Percentiles rank a stretch among this genome's conserved stretches.
These are phyloP conservation scores for Notamacropus eugenii DNA, from an alignment of 2,797 vertebrate species.

Conservation along the genomic window DNA sequence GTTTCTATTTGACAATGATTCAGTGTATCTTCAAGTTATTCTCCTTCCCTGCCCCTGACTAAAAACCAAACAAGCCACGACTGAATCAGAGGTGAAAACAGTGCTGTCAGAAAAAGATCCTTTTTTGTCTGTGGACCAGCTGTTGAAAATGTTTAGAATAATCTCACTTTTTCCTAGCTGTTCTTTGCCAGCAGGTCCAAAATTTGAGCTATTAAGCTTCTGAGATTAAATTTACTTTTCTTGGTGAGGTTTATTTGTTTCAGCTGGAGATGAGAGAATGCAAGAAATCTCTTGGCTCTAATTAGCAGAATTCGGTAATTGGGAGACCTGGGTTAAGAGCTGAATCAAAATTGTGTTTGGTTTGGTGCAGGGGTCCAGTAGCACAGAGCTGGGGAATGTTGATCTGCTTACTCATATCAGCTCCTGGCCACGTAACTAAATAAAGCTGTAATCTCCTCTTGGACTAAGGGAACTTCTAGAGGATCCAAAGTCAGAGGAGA, in stretches of 20 bases:
- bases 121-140: background rate
- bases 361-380: background rate
- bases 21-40: background rate
- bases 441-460: background rate
- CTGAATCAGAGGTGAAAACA: conserved; percentile 1
- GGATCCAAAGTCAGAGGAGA: background rate
- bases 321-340: conserved; percentile 10
- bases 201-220: conserved; percentile 44
- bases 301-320: conserved; percentile 33
- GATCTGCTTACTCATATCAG: conserved; percentile 6
- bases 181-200: conserved; percentile 13
- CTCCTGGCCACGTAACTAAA: background rate
- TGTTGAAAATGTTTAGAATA: conserved; percentile 29
- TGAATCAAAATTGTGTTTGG: conserved; percentile 21
- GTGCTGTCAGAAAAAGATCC: background rate
- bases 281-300: conserved; percentile 46
- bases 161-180: conserved; percentile 26
- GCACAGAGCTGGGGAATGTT: conserved; percentile 2
- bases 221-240: conserved; percentile 45
- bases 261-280: conserved; percentile 30
- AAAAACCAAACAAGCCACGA: conserved; percentile 22
- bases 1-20: conserved; percentile 10
- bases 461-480: background rate
- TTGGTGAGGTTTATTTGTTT: conserved; percentile 45
- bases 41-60: background rate